A percentile compares a stretch with the other conserved stretches of the same genome.
Conservation (phyloP, 2,113 vertebrate species). For the Dunckerocampus dactyliophorus region DNA sequence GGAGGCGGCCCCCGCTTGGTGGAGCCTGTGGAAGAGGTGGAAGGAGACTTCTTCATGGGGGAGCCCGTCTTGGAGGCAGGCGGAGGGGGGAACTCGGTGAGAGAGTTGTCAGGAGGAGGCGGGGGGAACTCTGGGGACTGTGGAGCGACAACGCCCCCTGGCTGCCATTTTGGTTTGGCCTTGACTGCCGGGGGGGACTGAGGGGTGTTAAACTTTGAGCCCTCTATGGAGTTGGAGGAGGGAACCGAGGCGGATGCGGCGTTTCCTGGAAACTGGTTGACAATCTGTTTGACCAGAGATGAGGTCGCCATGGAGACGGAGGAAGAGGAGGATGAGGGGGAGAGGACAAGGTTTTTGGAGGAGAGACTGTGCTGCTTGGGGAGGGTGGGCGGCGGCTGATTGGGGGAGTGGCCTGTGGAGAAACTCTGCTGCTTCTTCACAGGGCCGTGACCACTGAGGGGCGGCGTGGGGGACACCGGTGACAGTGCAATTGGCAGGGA, state of each 20-base stretch:
- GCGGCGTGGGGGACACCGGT: conserved; percentile 41
- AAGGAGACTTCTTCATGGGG: conserved; percentile 82
- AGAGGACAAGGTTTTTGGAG: conserved; percentile 71
- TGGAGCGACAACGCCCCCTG: conserved; percentile 63
- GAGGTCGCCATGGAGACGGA: conserved; percentile 74
- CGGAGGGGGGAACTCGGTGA: conserved; percentile 75
- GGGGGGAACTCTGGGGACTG: conserved; percentile 89
- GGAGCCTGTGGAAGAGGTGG: conserved; percentile 74
- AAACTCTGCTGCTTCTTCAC: conserved; percentile 82
- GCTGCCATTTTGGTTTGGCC: conserved; percentile 92
- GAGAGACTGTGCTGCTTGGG: conserved; percentile 90
- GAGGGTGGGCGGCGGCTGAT: conserved; percentile 79
- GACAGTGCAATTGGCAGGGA: conserved; percentile 63
- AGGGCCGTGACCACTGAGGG: conserved; percentile 26
- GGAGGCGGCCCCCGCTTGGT: conserved; percentile 86
- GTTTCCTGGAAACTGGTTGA: conserved; percentile 84
- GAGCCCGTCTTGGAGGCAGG: conserved; percentile 74
- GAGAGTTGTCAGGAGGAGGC: conserved; percentile 84
- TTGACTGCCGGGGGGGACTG: conserved; percentile 90
- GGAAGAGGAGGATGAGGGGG: conserved; percentile 63
- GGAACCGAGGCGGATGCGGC: conserved; percentile 58
- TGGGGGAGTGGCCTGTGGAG: conserved; percentile 73
- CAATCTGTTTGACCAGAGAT: conserved; percentile 86
- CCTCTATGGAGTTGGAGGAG: conserved; percentile 53
- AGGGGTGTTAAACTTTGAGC: conserved; percentile 61